Evolutionary conservation across 2,888 invertebrate genomes (phyloP).

Genomic region (Drosophila maculinotata): DNA sequence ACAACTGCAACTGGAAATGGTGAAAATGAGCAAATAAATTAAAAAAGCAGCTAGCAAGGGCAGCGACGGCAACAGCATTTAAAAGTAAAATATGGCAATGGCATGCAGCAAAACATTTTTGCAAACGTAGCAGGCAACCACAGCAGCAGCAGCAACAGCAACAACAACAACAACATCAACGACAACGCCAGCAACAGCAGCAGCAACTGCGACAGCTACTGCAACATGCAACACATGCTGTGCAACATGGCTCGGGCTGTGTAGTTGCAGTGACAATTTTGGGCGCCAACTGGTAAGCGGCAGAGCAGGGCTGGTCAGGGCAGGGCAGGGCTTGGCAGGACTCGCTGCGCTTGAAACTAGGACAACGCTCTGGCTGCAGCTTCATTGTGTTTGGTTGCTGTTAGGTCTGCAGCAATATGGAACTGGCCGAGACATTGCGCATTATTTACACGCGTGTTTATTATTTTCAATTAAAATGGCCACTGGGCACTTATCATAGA

Average conservation of each 20-base stretch:
- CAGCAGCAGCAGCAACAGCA: conserved; percentile 45
- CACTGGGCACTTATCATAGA: conserved; percentile 64
- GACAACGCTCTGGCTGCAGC: conserved; percentile 36
- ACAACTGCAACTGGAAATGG: conserved; percentile 59
- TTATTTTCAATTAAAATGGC: conserved; percentile 75
- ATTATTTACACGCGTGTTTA: conserved; percentile 80
- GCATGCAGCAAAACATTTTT: conserved; percentile 77
- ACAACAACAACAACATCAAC: conserved; percentile 17
- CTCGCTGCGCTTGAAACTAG: conserved; percentile 35
- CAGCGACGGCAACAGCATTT: conserved; percentile 61
- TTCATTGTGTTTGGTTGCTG: conserved; percentile 21
- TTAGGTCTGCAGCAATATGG: conserved; percentile 30
- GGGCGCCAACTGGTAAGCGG: conserved; percentile 25
- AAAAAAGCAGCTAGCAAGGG: conserved; percentile 57
- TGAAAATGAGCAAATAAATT: conserved; percentile 81
- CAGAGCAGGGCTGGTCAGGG: conserved; percentile 6
- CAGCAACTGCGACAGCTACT: conserved; percentile 39
- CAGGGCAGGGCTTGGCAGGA: conserved; percentile 32
- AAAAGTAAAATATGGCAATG: conserved; percentile 80
- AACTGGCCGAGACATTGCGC: conserved; percentile 55
- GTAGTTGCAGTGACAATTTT: conserved; percentile 60
- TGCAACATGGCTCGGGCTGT: conserved; percentile 67
- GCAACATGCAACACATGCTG: conserved; percentile 81
- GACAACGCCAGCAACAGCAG: conserved; percentile 19
- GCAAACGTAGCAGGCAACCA: conserved; percentile 65